Percentiles rank a stretch among this genome's conserved stretches.
These are phyloP conservation scores for Heliconius eleuchia DNA, from an alignment of 1,140 invertebrate genomes.

Conservation along the genomic window DNA sequence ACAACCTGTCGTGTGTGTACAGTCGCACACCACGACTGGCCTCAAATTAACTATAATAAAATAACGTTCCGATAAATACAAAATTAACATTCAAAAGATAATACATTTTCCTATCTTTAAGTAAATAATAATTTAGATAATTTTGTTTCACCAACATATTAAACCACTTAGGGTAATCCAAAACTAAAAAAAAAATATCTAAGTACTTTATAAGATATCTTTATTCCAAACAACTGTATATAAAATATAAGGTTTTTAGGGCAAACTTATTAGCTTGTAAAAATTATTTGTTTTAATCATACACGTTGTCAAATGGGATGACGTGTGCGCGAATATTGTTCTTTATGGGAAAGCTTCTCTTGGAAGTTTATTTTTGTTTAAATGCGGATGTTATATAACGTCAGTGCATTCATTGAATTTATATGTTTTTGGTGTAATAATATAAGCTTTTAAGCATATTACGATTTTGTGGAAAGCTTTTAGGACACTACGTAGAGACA, in stretches of 20 bases:
- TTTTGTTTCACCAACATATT: too few relatives aligned
- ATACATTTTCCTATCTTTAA: too few relatives aligned
- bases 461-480: not conserved
- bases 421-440: not conserved
- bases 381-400: conserved; percentile 13
- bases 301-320: conserved; percentile 5
- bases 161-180: not conserved
- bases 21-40: too few relatives aligned
- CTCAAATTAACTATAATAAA: too few relatives aligned
- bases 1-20: too few relatives aligned
- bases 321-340: conserved; percentile 18
- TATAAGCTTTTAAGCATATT: conserved; percentile 6
- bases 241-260: conserved; percentile 17
- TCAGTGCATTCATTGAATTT: conserved; percentile 5
- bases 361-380: not conserved
- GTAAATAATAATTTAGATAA: too few relatives aligned
- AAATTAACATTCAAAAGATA: too few relatives aligned
- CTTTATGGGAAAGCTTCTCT: conserved; percentile 9
- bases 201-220: not conserved
- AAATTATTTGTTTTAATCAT: conserved; percentile 8
- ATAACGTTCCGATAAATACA: too few relatives aligned
- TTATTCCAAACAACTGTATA: not conserved
- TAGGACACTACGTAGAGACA: not conserved
- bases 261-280: conserved; percentile 14
- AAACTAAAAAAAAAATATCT: not conserved